phyloP scores from a whole-genome alignment of 2,888 invertebrate genomes.

The Cylloceria caligata region DNA sequence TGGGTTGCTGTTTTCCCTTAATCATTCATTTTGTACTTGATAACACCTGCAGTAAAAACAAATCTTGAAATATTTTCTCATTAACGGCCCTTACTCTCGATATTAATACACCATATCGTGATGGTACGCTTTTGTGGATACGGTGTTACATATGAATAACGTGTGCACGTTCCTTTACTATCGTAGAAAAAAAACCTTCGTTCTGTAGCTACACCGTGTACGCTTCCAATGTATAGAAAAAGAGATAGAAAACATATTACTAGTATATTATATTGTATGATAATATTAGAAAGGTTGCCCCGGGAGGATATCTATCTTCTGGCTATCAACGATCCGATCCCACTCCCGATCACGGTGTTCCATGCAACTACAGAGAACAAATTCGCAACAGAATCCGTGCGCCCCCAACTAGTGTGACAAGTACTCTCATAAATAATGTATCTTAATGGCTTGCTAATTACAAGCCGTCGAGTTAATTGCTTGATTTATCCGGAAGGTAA shows the following conservation, averaged over 20 bases:
- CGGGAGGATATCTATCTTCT: slow-evolving; percentile 26
- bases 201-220: neutral
- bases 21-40: neutral
- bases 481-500: slow-evolving; percentile 73
- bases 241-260: slow-evolving; percentile 56
- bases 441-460: slow-evolving; percentile 79
- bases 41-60: too few species aligned
- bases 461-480: slow-evolving; percentile 74
- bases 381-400: slow-evolving; percentile 49
- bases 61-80: too few species aligned
- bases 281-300: slow-evolving; percentile 50
- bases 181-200: slow-evolving; percentile 5
- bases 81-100: too few species aligned
- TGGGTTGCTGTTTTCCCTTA: neutral
- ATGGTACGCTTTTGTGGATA: too few species aligned
- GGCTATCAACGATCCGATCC: slow-evolving; percentile 20
- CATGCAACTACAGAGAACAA: slow-evolving; percentile 53
- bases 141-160: neutral
- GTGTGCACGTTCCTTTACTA: slow-evolving; percentile 55
- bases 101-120: too few species aligned
- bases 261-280: slow-evolving; percentile 45
- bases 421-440: slow-evolving; percentile 77
- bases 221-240: neutral
- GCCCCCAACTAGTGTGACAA: slow-evolving; percentile 66
- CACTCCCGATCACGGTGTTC: slow-evolving; percentile 23